Percentiles rank a stretch among this genome's conserved stretches.
These are phyloP conservation scores for Neoaliturus tenellus DNA, from an alignment of 2,888 invertebrate species.

Conservation along the genomic window DNA sequence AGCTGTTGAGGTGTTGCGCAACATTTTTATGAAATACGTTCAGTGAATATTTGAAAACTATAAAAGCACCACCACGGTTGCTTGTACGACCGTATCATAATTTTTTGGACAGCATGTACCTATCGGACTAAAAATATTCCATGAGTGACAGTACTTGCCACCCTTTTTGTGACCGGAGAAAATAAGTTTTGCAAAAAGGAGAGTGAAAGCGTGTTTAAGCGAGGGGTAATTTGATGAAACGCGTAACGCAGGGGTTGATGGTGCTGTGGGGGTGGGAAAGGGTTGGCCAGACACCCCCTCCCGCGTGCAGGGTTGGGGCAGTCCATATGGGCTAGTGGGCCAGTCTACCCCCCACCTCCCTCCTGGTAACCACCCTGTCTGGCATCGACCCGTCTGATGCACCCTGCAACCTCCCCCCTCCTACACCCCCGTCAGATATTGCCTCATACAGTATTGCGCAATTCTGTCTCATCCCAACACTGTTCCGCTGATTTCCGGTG, in stretches of 20 bases:
- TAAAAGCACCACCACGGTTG: no score
- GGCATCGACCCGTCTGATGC: conserved; percentile 44
- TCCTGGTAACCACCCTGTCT: neutral
- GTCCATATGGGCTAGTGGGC: conserved; percentile 48
- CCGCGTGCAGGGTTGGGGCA: conserved; percentile 2
- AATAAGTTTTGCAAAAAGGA: neutral
- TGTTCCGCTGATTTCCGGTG: neutral
- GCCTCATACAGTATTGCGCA: conserved; percentile 47
- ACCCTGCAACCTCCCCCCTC: neutral
- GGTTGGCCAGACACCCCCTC: neutral
- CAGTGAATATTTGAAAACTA: no score
- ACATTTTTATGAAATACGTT: no score
- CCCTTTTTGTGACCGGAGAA: neutral
- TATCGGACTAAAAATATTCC: no score
- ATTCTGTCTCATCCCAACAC: neutral
- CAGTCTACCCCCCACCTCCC: neutral
- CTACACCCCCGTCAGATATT: conserved; percentile 1
- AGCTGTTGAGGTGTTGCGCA: no score
- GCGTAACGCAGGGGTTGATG: neutral
- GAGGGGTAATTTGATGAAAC: conserved; percentile 17
- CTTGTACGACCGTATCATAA: no score
- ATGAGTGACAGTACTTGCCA: no score
- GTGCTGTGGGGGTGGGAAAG: conserved; percentile 16
- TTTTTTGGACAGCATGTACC: no score
- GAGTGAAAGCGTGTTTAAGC: conserved; percentile 11